Base-by-base conservation (phyloP, 2,113 vertebrate species). In the Gymnocephalus cernua region DNA sequence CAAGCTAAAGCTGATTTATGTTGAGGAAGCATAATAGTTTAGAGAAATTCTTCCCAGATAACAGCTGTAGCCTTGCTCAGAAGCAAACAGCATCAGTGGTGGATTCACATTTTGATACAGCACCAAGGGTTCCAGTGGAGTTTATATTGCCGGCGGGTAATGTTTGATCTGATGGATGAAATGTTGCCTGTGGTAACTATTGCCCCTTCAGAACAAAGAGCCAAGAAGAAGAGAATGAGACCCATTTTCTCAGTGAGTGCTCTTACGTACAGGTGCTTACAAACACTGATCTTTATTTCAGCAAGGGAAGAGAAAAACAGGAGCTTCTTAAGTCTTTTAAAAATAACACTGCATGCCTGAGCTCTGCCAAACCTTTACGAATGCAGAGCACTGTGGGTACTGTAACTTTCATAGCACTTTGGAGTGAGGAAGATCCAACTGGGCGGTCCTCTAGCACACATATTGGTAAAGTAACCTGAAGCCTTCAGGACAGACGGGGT, bases 1-100 rank as follows among this genome's bases (percentile, higher is more conserved):
- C 63, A 18, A 78, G 90, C 91, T 90, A 91, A 94, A 92, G 92
- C 89, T 86, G 91, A 90, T 91, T 93, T 90, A 80, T 85, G 79
- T 79, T 85, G 88, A 89, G 67, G 80, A 74, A 63, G 63, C 80
- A 88, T 72, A 82, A 87, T 75, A 80, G 74, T 90, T 93, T 80
- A 50, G 79, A 86, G 63, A 77, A 79, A 86, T 90, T 79, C 77
- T 79, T 89, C 56, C 71, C 58, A 79, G 89, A 89, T 89, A 78
- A 88, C 79, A 59, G 85, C 48, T 81, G 65, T 71, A 76, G 87
- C 76, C 67, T 84, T 82, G 78, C 79, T 89, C 51, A 62, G 63
- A 81, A 73, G 83, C 77, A 87, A 88, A 84, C 73, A 38, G 75
- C 64, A 76, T 73, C 82, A 69, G 77, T 57, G 47, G 58, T 62